These are phyloP conservation scores for Xenopus laevis DNA, from an alignment of 2,113 vertebrate species.

Conservation along the genomic window DNA sequence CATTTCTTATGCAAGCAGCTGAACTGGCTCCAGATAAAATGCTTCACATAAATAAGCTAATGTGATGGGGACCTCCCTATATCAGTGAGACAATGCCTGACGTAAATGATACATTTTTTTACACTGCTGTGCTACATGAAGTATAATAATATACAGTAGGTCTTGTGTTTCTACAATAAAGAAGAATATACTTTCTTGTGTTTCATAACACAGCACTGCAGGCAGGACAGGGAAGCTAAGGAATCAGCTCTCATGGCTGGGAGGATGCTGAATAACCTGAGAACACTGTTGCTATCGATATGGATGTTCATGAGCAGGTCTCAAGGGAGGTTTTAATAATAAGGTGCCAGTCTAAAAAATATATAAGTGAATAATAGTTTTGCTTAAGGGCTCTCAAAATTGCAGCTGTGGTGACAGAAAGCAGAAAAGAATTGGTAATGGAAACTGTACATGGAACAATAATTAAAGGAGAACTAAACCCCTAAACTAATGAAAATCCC, in stretches of 20 bases:
- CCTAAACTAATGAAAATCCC: no score
- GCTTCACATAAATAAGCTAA: no score
- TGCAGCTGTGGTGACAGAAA: neutral
- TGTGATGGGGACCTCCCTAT: no score
- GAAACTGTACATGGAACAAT: neutral
- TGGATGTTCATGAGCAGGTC: neutral
- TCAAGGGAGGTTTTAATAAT: neutral
- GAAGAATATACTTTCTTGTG: no score
- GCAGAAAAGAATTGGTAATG: neutral
- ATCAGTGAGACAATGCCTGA: no score
- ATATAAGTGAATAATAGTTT: neutral
- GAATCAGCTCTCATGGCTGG: neutral
- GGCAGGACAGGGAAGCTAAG: neutral
- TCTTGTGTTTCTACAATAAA: no score
- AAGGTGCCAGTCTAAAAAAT: neutral
- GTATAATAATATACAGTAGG: no score
- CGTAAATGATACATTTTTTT: no score
- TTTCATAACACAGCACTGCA: no score
- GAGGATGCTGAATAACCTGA: neutral
- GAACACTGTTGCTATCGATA: neutral
- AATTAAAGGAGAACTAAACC: neutral
- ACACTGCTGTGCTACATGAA: no score
- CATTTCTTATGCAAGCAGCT: no score
- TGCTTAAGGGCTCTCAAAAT: neutral
- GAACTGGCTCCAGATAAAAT: no score